Evolutionary conservation across 2,113 vertebrate species (phyloP).

Genomic region (Microtus pennsylvanicus): DNA sequence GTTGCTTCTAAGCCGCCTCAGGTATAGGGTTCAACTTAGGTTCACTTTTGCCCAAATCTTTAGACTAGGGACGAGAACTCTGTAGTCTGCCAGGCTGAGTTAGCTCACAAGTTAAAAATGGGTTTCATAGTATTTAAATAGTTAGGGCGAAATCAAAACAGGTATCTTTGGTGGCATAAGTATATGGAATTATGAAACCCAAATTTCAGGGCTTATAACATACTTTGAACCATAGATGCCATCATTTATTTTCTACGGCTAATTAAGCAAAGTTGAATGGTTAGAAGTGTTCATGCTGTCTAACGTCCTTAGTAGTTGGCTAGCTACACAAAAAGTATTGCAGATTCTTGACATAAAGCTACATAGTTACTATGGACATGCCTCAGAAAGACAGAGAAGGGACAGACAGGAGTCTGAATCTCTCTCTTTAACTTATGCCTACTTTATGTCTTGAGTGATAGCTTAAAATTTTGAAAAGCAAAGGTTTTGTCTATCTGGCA

Average conservation of each 20-base stretch:
- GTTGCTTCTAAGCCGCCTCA: background rate
- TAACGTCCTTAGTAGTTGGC: slow-evolving; percentile 37
- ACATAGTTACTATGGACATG: background rate
- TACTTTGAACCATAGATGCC: background rate
- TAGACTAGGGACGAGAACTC: background rate
- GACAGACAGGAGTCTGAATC: background rate
- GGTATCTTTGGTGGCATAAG: background rate
- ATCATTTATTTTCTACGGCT: background rate
- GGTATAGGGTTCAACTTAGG: background rate
- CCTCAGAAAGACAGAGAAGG: background rate
- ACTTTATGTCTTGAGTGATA: slow-evolving; percentile 28
- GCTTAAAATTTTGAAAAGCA: slow-evolving; percentile 14
- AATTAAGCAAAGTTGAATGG: slow-evolving; percentile 24
- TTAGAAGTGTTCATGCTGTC: background rate
- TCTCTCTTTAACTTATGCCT: background rate
- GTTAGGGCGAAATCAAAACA: slow-evolving; percentile 17
- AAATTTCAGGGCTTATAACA: background rate
- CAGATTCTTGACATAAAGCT: background rate
- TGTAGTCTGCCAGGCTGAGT: background rate
- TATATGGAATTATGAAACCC: slow-evolving; percentile 39
- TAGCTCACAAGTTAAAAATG: slow-evolving; percentile 20
- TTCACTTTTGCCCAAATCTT: background rate
- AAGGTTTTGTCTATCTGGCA: background rate
- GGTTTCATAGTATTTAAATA: slow-evolving; percentile 34
- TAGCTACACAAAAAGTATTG: background rate